Percentiles rank a stretch among this genome's conserved stretches.
Evolutionary conservation across 1,140 invertebrate species (phyloP).

Genomic region (Chionoecetes opilio): DNA sequence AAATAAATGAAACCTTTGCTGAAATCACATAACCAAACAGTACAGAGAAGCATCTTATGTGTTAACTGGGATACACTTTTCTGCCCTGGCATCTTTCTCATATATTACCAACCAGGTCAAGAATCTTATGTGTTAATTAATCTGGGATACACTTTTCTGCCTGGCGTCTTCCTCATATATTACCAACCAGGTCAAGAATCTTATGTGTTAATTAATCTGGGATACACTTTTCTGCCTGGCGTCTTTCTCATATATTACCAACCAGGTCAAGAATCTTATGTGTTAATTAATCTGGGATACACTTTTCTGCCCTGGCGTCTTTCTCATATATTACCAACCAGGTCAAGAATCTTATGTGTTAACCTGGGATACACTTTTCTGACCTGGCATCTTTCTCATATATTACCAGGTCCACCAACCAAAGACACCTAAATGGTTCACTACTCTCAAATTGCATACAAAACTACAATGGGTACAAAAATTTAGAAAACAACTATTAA

Average conservation of each 20-base stretch:
- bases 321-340: background rate
- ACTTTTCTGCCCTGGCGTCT: background rate
- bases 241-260: background rate
- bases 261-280: background rate
- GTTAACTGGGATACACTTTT: background rate
- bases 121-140: background rate
- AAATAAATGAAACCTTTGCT: no score
- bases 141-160: background rate
- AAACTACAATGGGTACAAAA: background rate
- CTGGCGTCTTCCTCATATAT: background rate
- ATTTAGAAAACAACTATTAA: background rate
- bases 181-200: background rate
- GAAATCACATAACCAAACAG: conserved; percentile 17
- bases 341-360: no score
- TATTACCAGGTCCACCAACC: no score
- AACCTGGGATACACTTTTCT: no score
- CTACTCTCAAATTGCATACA: background rate
- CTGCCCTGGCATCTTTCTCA: background rate
- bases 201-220: background rate
- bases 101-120: background rate
- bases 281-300: background rate
- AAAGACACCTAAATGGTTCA: background rate
- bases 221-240: background rate
- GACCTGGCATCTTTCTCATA: no score
- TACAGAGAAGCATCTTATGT: background rate